A percentile compares a stretch with the other conserved stretches of the same genome.
These are phyloP conservation scores for Epizoanthus scotinus DNA, from an alignment of 92 coral and sea anemone genomes.

Conservation along the genomic window DNA sequence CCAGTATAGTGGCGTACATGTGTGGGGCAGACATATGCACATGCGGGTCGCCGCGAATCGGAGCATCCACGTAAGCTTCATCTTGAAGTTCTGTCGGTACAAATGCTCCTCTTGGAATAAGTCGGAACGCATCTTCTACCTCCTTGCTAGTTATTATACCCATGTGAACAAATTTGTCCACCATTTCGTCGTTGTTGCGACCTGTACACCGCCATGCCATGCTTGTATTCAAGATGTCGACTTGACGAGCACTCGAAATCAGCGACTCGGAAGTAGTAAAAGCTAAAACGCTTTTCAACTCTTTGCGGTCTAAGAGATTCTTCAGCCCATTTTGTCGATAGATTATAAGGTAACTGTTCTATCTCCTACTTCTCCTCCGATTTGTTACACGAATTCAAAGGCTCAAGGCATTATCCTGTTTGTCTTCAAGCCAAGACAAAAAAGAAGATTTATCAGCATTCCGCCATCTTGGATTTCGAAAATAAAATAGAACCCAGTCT, in stretches of 20 bases:
- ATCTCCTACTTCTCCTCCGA: background rate
- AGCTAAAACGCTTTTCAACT: conserved; percentile 12
- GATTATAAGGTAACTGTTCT: background rate
- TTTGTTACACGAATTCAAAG: background rate
- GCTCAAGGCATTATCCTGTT: conserved; percentile 9
- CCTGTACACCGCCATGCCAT: conserved; percentile 95
- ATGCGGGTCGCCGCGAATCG: conserved; percentile 92
- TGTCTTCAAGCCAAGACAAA: background rate
- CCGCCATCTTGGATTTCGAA: conserved; percentile 32
- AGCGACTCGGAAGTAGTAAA: conserved; percentile 25
- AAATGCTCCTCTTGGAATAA: conserved; percentile 93
- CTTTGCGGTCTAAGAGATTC: background rate
- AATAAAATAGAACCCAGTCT: conserved; percentile 22
- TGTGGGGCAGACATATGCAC: conserved; percentile 98
- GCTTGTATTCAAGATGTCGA: conserved; percentile 3
- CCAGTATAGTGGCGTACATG: conserved; percentile 96
- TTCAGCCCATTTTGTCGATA: background rate
- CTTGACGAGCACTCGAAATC: conserved; percentile 5
- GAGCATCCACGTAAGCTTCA: conserved; percentile 92
- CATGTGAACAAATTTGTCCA: conserved; percentile 83
- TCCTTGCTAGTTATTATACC: conserved; percentile 80
- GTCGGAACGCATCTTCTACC: conserved; percentile 91
- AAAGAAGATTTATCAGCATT: background rate
- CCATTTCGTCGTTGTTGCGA: conserved; percentile 96
- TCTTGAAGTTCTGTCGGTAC: conserved; percentile 82